phyloP scores from a whole-genome alignment of 2,888 invertebrate species.

The Drosophila subquinaria region DNA sequence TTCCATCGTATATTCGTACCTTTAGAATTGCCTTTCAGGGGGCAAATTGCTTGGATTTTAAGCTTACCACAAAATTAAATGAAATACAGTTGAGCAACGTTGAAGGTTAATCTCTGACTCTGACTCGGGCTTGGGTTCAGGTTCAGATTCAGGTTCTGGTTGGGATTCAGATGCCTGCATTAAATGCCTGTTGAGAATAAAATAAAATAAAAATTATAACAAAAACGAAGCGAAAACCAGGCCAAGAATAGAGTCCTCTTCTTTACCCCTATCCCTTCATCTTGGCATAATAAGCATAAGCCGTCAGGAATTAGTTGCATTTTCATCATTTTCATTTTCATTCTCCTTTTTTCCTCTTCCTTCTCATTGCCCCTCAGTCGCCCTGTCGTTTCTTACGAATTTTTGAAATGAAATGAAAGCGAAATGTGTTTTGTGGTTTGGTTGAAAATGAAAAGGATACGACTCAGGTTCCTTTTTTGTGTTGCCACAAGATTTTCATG shows the following conservation, averaged over 20 bases:
- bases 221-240: conserved; percentile 12
- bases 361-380: conserved; percentile 10
- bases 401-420: conserved; percentile 72
- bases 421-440: conserved; percentile 77
- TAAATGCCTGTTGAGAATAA: conserved; percentile 65
- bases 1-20: conserved; percentile 36
- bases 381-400: conserved; percentile 28
- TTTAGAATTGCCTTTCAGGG: conserved; percentile 35
- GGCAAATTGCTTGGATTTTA: conserved; percentile 63
- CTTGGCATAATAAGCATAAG: conserved; percentile 68
- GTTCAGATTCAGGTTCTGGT: conserved; percentile 1
- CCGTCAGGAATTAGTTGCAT: conserved; percentile 80
- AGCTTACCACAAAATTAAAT: conserved; percentile 77
- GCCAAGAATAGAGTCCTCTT: conserved; percentile 14
- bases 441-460: conserved; percentile 77
- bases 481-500: conserved; percentile 74
- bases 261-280: not conserved
- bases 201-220: conserved; percentile 61
- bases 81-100: conserved; percentile 67
- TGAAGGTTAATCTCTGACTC: conserved; percentile 75
- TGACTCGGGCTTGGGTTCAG: conserved; percentile 13
- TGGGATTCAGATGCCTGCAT: conserved; percentile 39
- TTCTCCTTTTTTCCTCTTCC: conserved; percentile 39
- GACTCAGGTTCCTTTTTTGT: conserved; percentile 62
- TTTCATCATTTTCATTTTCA: conserved; percentile 75